Percentiles rank a stretch among this genome's conserved stretches.
Conservation (phyloP, 1,140 invertebrate genomes). For the Diorhabda sublineata region DNA sequence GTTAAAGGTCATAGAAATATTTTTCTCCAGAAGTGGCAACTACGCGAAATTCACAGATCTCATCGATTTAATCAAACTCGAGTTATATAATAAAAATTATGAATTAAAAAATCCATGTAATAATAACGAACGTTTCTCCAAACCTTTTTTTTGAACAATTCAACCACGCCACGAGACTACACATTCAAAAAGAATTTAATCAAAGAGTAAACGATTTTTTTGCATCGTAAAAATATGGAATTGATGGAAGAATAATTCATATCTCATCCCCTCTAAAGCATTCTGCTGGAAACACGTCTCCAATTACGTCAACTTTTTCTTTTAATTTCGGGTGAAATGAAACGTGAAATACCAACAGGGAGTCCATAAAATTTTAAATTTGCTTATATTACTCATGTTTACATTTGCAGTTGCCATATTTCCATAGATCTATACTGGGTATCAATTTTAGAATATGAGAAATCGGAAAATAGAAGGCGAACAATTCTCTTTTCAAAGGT, state of each 20-base stretch:
- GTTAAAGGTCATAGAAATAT: too few relatives aligned
- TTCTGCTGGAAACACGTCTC: constrained; percentile 1
- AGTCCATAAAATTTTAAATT: not conserved
- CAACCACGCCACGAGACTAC: not conserved
- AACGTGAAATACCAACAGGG: not conserved
- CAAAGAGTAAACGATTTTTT: not conserved
- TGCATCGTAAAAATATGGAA: not conserved
- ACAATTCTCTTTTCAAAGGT: too few relatives aligned
- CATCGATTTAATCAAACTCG: too few relatives aligned
- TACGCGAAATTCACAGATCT: too few relatives aligned
- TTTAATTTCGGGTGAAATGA: not conserved
- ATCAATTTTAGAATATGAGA: too few relatives aligned
- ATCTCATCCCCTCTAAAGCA: not conserved
- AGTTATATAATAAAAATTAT: too few relatives aligned
- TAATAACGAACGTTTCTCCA: not conserved
- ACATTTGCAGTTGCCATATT: not conserved
- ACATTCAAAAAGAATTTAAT: not conserved
- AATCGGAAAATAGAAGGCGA: too few relatives aligned
- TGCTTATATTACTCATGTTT: not conserved
- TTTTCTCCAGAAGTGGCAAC: too few relatives aligned
- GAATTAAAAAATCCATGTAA: too few relatives aligned
- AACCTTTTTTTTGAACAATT: not conserved
- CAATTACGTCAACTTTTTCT: constrained; percentile 1
- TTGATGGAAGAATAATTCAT: not conserved
- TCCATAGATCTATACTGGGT: too few relatives aligned